These are phyloP conservation scores for Cephalotes varians DNA, from an alignment of 2,888 invertebrate species.

Conservation along the genomic window DNA sequence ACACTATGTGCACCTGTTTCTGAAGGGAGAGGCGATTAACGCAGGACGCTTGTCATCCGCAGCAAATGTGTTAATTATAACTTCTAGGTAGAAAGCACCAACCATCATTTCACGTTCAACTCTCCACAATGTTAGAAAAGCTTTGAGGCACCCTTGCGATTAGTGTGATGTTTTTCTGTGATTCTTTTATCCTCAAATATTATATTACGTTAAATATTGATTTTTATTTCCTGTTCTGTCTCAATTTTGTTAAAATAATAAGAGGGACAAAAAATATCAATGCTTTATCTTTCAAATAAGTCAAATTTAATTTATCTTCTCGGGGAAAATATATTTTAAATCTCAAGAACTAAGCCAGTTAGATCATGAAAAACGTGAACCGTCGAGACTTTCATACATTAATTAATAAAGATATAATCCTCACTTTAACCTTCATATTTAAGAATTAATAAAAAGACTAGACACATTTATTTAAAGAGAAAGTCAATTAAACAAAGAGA, in stretches of 20 bases:
- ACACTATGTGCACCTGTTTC: conserved; percentile 50
- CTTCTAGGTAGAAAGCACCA: conserved; percentile 47
- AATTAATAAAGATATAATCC: conserved; percentile 11
- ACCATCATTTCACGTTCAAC: conserved; percentile 49
- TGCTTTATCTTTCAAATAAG: not conserved
- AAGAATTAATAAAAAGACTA: not conserved
- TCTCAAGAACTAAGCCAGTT: not conserved
- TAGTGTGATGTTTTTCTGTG: not conserved
- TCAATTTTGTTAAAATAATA: not conserved
- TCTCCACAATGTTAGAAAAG: conserved; percentile 22
- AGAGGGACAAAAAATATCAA: not conserved
- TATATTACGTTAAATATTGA: not conserved
- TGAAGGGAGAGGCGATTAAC: conserved; percentile 56
- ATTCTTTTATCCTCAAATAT: not conserved
- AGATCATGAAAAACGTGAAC: not conserved
- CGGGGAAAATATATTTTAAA: not conserved
- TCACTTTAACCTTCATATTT: not conserved
- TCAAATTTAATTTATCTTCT: not conserved
- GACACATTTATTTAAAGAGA: not conserved
- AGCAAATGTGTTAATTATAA: conserved; percentile 57
- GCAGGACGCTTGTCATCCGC: conserved; percentile 54
- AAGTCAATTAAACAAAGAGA: not conserved
- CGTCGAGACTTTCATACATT: not conserved
- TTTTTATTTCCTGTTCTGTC: not conserved
- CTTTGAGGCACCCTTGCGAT: not conserved